Percentiles rank a stretch among this genome's conserved stretches.
Conservation (phyloP, 2,113 vertebrate genomes). For the Drymodes brunneopygia region DNA sequence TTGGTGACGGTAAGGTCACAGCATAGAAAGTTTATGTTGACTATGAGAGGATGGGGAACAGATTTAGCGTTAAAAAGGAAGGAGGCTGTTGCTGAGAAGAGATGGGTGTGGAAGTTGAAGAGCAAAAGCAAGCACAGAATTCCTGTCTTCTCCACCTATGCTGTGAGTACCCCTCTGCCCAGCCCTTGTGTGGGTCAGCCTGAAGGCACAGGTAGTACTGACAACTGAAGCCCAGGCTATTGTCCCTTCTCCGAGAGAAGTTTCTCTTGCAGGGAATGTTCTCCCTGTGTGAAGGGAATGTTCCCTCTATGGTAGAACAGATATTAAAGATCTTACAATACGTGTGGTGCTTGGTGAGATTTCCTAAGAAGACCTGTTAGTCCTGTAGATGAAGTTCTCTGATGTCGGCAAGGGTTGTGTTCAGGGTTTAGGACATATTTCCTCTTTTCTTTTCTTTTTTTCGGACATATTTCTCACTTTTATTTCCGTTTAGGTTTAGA, state of each 20-base stretch:
- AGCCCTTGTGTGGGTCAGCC: background rate
- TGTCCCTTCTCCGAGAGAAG: background rate
- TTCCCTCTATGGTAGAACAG: background rate
- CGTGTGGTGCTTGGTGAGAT: background rate
- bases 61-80: background rate
- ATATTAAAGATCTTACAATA: background rate
- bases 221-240: background rate
- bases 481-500: background rate
- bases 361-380: background rate
- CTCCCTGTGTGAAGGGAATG: background rate
- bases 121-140: background rate
- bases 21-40: background rate
- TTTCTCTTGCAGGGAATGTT: background rate
- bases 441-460: too few relatives aligned
- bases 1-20: background rate
- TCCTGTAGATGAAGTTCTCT: background rate
- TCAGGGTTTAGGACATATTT: background rate
- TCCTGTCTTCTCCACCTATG: background rate
- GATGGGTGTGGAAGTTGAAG: background rate
- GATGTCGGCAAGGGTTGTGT: background rate
- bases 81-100: background rate
- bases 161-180: background rate
- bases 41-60: background rate
- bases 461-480: background rate
- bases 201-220: background rate